Base-by-base conservation (phyloP, 2,797 vertebrate species). In the Notoglanidium macrostoma region DNA sequence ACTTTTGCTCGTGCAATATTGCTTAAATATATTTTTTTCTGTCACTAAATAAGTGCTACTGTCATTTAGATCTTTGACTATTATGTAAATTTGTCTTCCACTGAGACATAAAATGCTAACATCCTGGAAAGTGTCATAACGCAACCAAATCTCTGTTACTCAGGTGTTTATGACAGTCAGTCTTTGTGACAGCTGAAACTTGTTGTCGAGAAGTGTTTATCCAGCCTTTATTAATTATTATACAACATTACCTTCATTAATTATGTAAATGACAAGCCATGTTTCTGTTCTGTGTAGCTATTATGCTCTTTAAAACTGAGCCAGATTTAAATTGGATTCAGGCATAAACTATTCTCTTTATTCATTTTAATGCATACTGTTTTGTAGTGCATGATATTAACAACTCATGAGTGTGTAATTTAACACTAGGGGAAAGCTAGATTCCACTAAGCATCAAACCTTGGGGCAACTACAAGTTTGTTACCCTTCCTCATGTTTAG, bases 331-430 rank as follows among this genome's bases (percentile, higher is more conserved):
- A 57, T 1, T 72, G 29, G 17, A 84, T 55, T 70, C n/a, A 73
- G 67, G 29, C 49, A 70, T 57, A 55, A 55, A 55, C 19, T 55
- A 84, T 68, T 44, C 23, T 85, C 23, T 67, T 6, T 70, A 72
- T 84, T 84, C 19, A 55, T n/a, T 72, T 72, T 19, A 84, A 83
- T 21, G 44, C 59, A 49, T 29, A 40, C 32, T 61, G 77, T 80
- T 49, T 79, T 80, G 19, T 55, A 59, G 78, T 44, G 32, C 0
- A 1, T 40, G 29, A 44, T 40, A 80, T 57, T 19, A 21, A 78
- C 29, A 40, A 57, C 54, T 2, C 19, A 55, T 78, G 17, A 59
- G 55, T 61, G 32, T 80, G 21, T 61, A 61, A 80, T 80, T 12
- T 80, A 15, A 55, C 54, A 44, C 35, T 26, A 8, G 32, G 19